Base-by-base conservation (phyloP, 2,113 vertebrate genomes). In the Cyprinodon variegatus region DNA sequence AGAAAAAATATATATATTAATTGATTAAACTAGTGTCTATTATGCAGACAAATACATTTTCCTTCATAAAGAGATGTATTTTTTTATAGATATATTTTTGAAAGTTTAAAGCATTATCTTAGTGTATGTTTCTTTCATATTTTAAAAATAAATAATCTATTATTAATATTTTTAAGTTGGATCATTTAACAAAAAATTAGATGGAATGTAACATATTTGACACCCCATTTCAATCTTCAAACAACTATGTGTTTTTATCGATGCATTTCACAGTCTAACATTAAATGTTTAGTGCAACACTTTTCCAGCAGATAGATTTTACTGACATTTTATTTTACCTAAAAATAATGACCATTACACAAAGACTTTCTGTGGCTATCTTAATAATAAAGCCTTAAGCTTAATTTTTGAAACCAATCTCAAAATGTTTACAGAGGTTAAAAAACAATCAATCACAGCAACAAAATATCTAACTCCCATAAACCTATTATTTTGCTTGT, bases 401-500 rank as follows among this genome's bases (percentile, higher is more conserved):
- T 22, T 73, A 3, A 40, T 12, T 20, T 61, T 66, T 17, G 11
- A n/a, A 45, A 11, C 11, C n/a, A 6, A 66, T 61, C 9, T 40
- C 9, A 7, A 15, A 43, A 61, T 62, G 41, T 60, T 63, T 43
- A 50, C 57, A 38, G 70, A 72, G 1, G 3, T 6, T 62, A 71
- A 41, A 2, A 57, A 64, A 74, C 45, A 38, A 72, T 60, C 62
- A 72, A 70, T 82, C 10, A 40, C 36, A 37, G 39, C 3, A 57
- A 57, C 53, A 63, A 81, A 74, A 53, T 41, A 65, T 39, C 46
- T 36, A 29, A 65, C 63, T 14, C 45, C 77, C 29, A 76, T 75
- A 72, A 84, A 85, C 66, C n/a, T 43, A 63, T 67, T 65, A 74
- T 80, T 81, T 81, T 72, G 65, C 73, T 79, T 81, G 72, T 84